Percentiles rank a stretch among this genome's conserved stretches.
Evolutionary conservation across 2,888 invertebrate species (phyloP).

Genomic region (Drosophila anomalata): DNA sequence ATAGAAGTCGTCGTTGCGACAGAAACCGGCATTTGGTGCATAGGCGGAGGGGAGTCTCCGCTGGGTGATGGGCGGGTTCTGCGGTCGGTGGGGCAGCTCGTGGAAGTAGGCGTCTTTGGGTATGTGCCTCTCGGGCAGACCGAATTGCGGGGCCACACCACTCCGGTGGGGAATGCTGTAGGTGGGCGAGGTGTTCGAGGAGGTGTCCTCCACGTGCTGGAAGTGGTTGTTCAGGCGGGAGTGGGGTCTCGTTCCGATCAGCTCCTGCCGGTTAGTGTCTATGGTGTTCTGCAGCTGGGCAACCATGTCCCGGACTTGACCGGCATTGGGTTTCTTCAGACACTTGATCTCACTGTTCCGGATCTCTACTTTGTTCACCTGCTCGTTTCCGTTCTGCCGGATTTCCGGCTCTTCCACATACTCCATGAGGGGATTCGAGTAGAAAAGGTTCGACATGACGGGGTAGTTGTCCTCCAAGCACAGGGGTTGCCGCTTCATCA

Average conservation of each 20-base stretch:
- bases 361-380: constrained; percentile 56
- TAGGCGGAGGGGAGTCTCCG: constrained; percentile 37
- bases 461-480: constrained; percentile 58
- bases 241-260: constrained; percentile 19
- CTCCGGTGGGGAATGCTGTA: constrained; percentile 33
- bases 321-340: constrained; percentile 69
- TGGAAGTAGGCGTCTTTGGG: constrained; percentile 88
- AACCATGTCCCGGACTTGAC: constrained; percentile 76
- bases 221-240: constrained; percentile 43
- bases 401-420: constrained; percentile 29
- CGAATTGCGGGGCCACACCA: constrained; percentile 33
- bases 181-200: constrained; percentile 24
- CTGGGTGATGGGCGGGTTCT: constrained; percentile 53
- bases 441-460: constrained; percentile 42
- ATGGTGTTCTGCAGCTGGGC: constrained; percentile 73
- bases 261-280: constrained; percentile 41
- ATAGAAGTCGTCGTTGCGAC: constrained; percentile 32
- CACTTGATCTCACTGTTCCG: constrained; percentile 74
- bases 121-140: constrained; percentile 81
- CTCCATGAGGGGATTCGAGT: constrained; percentile 50
- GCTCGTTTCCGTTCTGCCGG: constrained; percentile 34
- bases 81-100: constrained; percentile 85
- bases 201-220: constrained; percentile 25
- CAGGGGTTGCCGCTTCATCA: constrained; percentile 62
- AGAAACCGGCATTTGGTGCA: constrained; percentile 25